Evolutionary conservation across 2,113 vertebrate species (phyloP).

Genomic region (Pyxicephalus adspersus): DNA sequence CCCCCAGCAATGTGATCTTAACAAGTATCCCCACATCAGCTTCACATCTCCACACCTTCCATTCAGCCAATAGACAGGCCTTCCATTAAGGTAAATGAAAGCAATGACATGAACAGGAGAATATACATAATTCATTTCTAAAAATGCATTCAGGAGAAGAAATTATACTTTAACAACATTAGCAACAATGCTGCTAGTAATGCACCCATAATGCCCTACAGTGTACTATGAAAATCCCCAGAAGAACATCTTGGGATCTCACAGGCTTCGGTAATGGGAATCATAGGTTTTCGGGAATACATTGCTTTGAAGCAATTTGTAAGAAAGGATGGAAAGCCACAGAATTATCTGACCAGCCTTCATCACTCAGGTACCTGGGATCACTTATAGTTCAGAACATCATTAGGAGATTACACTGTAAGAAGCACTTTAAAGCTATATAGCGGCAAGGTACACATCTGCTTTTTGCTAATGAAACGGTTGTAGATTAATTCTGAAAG

Average conservation of each 20-base stretch:
- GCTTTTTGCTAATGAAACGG: not conserved
- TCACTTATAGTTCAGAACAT: not conserved
- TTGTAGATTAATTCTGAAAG: too few species aligned
- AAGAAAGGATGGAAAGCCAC: not conserved
- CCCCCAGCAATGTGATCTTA: too few species aligned
- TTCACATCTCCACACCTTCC: too few species aligned
- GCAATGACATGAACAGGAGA: too few species aligned
- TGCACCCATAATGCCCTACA: too few species aligned
- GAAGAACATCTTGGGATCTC: not conserved
- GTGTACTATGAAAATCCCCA: not conserved
- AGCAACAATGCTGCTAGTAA: too few species aligned
- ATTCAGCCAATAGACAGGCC: too few species aligned
- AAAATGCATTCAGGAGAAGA: too few species aligned
- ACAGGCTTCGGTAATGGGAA: not conserved
- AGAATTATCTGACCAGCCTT: not conserved
- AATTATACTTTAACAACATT: too few species aligned
- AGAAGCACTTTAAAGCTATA: not conserved
- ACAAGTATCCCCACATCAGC: too few species aligned
- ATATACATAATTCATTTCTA: too few species aligned
- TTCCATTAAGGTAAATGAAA: too few species aligned
- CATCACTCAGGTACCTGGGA: not conserved
- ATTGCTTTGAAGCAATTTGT: not conserved
- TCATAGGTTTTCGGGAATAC: not conserved
- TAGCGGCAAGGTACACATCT: not conserved
- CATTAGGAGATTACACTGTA: not conserved